These are phyloP conservation scores for Syritta pipiens DNA, from an alignment of 2,888 invertebrate genomes.

Conservation along the genomic window DNA sequence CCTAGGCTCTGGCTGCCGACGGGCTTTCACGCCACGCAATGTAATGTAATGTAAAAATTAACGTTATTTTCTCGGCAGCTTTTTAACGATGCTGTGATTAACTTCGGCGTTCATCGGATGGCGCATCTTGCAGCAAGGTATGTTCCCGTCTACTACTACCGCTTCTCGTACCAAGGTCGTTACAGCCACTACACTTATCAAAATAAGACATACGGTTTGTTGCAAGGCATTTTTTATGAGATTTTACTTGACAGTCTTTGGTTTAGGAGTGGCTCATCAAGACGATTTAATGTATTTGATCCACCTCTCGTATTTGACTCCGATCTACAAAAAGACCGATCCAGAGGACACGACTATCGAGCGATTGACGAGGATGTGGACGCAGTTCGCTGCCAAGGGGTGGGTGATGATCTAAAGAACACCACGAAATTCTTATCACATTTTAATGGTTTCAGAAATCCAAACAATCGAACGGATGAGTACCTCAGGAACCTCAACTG, in stretches of 20 bases:
- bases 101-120: conserved; percentile 82
- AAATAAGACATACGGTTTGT: conserved; percentile 80
- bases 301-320: conserved; percentile 73
- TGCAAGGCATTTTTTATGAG: too few relatives aligned
- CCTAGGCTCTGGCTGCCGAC: too few relatives aligned
- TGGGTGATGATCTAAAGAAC: conserved; percentile 34
- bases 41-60: too few relatives aligned
- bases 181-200: conserved; percentile 81
- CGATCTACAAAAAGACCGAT: conserved; percentile 75
- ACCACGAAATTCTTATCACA: too few relatives aligned
- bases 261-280: conserved; percentile 79
- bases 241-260: conserved; percentile 9
- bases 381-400: conserved; percentile 77
- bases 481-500: conserved; percentile 72
- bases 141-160: conserved; percentile 82
- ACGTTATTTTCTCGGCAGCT: conserved; percentile 71
- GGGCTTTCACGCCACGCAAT: too few relatives aligned
- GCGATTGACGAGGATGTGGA: conserved; percentile 79
- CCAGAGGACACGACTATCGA: conserved; percentile 79
- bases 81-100: conserved; percentile 82
- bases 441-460: conserved; percentile 72
- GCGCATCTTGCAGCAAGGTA: conserved; percentile 81
- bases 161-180: conserved; percentile 83
- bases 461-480: conserved; percentile 74
- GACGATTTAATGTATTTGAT: conserved; percentile 80